Percentiles rank a stretch among this genome's conserved stretches.
phyloP scores from a whole-genome alignment of 2,888 invertebrate species.

The Campopleginae sp. region DNA sequence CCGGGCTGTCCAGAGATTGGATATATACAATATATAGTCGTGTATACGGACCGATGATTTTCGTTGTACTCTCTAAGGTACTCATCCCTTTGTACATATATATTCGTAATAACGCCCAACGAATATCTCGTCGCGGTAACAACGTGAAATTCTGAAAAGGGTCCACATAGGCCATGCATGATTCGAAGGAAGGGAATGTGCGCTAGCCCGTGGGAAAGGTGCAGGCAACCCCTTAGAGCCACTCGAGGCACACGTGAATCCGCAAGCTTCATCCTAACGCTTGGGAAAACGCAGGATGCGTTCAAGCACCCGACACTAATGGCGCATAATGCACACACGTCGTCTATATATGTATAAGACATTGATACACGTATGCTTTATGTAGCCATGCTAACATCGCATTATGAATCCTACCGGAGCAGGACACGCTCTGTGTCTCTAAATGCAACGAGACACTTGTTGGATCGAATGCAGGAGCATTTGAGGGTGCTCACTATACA shows the following conservation, averaged over 20 bases:
- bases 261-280: slow-evolving; percentile 33
- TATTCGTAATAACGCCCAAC: slow-evolving; percentile 61
- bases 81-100: slow-evolving; percentile 36
- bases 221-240: slow-evolving; percentile 52
- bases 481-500: neutral
- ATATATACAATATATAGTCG: slow-evolving; percentile 43
- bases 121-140: slow-evolving; percentile 43
- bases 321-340: slow-evolving; percentile 44
- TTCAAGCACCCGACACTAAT: slow-evolving; percentile 67
- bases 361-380: slow-evolving; percentile 26
- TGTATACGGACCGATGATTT: slow-evolving; percentile 62
- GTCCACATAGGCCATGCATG: slow-evolving; percentile 13
- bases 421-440: slow-evolving; percentile 9
- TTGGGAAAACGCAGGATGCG: slow-evolving; percentile 64
- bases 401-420: slow-evolving; percentile 53
- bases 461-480: slow-evolving; percentile 37
- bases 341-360: slow-evolving; percentile 19
- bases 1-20: slow-evolving; percentile 57
- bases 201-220: slow-evolving; percentile 65
- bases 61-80: slow-evolving; percentile 57
- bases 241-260: slow-evolving; percentile 57
- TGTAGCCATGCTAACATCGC: slow-evolving; percentile 41
- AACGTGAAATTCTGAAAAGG: slow-evolving; percentile 42
- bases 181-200: slow-evolving; percentile 31
- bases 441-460: slow-evolving; percentile 62